Conservation (phyloP, 2,888 invertebrate genomes). For the Dasysyrphus tricinctus region DNA sequence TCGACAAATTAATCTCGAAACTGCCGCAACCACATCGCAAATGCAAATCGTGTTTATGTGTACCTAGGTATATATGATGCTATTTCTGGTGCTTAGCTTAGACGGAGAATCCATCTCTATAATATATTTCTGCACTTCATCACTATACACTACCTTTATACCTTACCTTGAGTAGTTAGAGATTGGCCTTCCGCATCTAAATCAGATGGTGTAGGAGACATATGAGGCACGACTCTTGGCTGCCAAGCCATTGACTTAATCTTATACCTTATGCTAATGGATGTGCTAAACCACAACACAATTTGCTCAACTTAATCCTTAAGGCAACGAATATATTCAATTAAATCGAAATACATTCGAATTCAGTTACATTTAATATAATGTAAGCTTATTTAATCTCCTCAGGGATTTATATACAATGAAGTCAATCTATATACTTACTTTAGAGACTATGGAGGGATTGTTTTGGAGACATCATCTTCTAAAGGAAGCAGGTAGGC, state of each 20-base stretch:
- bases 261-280: constrained; percentile 46
- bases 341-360: constrained; percentile 28
- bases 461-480: no score
- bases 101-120: neutral
- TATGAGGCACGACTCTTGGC: constrained; percentile 4
- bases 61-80: neutral
- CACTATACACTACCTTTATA: neutral
- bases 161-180: neutral
- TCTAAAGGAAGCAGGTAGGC: no score
- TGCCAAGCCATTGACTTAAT: constrained; percentile 30
- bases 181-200: neutral
- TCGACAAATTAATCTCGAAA: constrained; percentile 40
- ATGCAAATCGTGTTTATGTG: constrained; percentile 45
- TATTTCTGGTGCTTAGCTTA: neutral
- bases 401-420: neutral
- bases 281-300: constrained; percentile 46
- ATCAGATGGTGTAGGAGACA: neutral
- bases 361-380: constrained; percentile 22
- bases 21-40: constrained; percentile 46
- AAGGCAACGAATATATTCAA: constrained; percentile 28
- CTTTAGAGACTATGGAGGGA: neutral
- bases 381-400: constrained; percentile 36
- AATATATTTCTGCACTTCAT: neutral
- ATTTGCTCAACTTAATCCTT: constrained; percentile 53
- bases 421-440: neutral